These are phyloP conservation scores for Drosophila lacteicornis DNA, from an alignment of 1,140 invertebrate genomes.

Conservation along the genomic window DNA sequence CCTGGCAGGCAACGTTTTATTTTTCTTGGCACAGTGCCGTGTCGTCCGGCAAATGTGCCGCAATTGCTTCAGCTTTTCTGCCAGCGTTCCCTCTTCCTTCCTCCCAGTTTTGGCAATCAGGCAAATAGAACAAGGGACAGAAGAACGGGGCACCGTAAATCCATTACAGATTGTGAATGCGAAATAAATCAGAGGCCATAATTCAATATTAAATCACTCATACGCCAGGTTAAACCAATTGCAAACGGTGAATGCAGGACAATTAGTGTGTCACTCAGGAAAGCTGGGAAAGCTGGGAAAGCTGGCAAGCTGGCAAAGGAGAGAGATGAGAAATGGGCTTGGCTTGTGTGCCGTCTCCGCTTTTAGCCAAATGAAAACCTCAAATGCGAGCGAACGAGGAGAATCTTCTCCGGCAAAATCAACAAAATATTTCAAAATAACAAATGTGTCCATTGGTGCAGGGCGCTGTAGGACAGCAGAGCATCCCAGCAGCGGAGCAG, in stretches of 20 bases:
- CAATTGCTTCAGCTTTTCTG: slow-evolving; percentile 41
- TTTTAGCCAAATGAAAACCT: slow-evolving; percentile 80
- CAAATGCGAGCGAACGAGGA: slow-evolving; percentile 48
- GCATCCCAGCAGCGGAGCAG: not conserved
- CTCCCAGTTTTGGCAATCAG: slow-evolving; percentile 29
- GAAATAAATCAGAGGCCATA: slow-evolving; percentile 70
- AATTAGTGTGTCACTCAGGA: slow-evolving; percentile 73
- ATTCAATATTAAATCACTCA: slow-evolving; percentile 83
- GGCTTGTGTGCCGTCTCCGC: slow-evolving; percentile 43
- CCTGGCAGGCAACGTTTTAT: slow-evolving; percentile 38
- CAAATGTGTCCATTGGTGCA: slow-evolving; percentile 69
- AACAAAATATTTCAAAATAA: slow-evolving; percentile 83
- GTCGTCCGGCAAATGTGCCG: slow-evolving; percentile 38
- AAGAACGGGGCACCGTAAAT: slow-evolving; percentile 59
- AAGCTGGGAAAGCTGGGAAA: slow-evolving; percentile 8
- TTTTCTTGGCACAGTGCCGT: slow-evolving; percentile 73
- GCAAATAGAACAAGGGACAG: not conserved
- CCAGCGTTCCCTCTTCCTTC: slow-evolving; percentile 19
- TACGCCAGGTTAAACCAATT: slow-evolving; percentile 80
- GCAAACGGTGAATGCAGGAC: slow-evolving; percentile 56
- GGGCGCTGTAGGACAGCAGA: slow-evolving; percentile 10
- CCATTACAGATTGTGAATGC: slow-evolving; percentile 65
- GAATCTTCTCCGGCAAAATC: slow-evolving; percentile 71
- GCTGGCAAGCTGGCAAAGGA: slow-evolving; percentile 13
- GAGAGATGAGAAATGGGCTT: slow-evolving; percentile 55